Evolutionary conservation across 1,140 invertebrate genomes (phyloP).

Genomic region (Drosophila pectinifera): DNA sequence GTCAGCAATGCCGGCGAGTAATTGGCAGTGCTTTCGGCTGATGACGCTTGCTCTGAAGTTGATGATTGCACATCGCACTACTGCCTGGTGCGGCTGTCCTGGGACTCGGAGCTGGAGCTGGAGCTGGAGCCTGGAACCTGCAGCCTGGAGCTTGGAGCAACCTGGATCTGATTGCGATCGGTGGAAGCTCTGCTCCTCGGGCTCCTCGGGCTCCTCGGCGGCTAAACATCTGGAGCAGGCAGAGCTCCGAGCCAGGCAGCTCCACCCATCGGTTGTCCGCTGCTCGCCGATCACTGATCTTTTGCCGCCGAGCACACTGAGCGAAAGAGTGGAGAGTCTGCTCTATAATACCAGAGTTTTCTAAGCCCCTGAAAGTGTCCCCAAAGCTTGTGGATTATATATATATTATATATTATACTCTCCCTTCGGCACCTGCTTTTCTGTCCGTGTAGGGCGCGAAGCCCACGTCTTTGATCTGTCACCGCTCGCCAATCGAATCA

Average conservation of each 20-base stretch:
- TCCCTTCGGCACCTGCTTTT: neutral
- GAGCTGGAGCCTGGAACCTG: neutral
- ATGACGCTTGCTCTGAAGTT: conserved; percentile 68
- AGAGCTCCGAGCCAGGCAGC: conserved; percentile 25
- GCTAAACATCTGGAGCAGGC: conserved; percentile 82
- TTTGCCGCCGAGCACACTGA: conserved; percentile 56
- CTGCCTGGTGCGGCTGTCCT: neutral
- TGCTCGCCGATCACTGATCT: conserved; percentile 76
- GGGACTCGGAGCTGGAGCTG: neutral
- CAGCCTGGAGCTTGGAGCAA: neutral
- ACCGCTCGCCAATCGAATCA: conserved; percentile 82
- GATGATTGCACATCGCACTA: conserved; percentile 69
- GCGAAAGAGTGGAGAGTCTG: too few relatives aligned
- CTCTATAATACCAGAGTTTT: too few relatives aligned
- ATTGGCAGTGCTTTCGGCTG: conserved; percentile 69
- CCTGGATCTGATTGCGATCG: conserved; percentile 66
- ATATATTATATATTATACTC: neutral
- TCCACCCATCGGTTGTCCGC: conserved; percentile 61
- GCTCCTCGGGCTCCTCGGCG: conserved; percentile 33
- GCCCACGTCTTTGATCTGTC: conserved; percentile 74
- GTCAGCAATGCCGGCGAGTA: conserved; percentile 78
- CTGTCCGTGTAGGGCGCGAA: neutral
- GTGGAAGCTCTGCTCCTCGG: neutral
- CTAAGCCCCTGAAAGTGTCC: neutral
- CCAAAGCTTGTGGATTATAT: too few relatives aligned